A percentile compares a stretch with the other conserved stretches of the same genome.
Evolutionary conservation across 2,797 vertebrate species (phyloP).

Genomic region (Vipera latastei): DNA sequence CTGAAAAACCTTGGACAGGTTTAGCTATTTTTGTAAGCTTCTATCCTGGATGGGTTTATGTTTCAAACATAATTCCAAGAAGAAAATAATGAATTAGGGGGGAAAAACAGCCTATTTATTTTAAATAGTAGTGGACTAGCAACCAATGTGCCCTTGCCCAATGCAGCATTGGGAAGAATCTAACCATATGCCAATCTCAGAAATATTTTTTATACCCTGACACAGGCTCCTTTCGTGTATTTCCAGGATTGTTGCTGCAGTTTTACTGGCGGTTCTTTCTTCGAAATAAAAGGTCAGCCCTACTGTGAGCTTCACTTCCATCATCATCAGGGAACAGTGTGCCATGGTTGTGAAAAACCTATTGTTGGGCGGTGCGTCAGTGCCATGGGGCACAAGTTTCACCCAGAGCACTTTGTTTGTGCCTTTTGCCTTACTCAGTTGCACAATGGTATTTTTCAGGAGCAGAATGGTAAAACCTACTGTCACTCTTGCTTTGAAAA

Average conservation of each 20-base stretch:
- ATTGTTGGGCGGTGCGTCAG: conserved; percentile 83
- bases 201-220: not conserved
- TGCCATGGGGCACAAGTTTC: conserved; percentile 81
- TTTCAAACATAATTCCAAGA: not conserved
- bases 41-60: not conserved
- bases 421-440: conserved; percentile 85
- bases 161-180: not conserved
- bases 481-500: conserved; percentile 81
- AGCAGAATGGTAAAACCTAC: conserved; percentile 80
- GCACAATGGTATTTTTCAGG: conserved; percentile 84
- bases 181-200: not conserved
- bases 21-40: not conserved
- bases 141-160: not conserved
- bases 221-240: not conserved
- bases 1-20: not conserved
- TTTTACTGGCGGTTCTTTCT: conserved; percentile 79
- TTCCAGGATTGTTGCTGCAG: conserved; percentile 82
- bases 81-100: not conserved
- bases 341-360: conserved; percentile 76
- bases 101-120: not conserved
- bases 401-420: conserved; percentile 90
- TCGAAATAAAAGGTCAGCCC: conserved; percentile 82
- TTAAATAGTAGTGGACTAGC: not conserved
- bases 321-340: conserved; percentile 81
- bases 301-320: conserved; percentile 87